phyloP scores from a whole-genome alignment of 2,888 invertebrate genomes.

The Galerucella pusilla region DNA sequence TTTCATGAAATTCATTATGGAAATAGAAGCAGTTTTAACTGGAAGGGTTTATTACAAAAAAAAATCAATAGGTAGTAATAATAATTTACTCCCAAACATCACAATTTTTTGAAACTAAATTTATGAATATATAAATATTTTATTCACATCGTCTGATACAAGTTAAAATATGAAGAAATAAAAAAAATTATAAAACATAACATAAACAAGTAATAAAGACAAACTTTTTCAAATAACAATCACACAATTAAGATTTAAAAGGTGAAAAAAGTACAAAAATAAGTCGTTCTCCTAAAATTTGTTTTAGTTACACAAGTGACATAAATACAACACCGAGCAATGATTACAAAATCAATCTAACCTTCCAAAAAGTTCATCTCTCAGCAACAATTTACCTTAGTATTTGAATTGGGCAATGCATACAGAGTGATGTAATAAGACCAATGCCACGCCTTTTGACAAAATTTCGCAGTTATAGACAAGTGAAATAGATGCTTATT shows the following conservation, averaged over 20 bases:
- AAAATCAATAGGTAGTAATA: constrained; percentile 25
- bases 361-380: neutral
- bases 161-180: constrained; percentile 40
- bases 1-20: too few relatives aligned
- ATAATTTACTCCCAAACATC: constrained; percentile 41
- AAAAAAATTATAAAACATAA: constrained; percentile 41
- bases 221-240: constrained; percentile 34
- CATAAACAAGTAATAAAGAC: constrained; percentile 39
- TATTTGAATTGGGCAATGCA: too few relatives aligned
- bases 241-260: constrained; percentile 23
- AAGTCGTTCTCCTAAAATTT: neutral
- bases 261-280: constrained; percentile 16
- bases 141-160: constrained; percentile 40
- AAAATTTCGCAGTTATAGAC: too few relatives aligned
- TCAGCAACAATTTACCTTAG: too few relatives aligned
- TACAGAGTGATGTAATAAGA: too few relatives aligned
- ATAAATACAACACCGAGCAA: neutral
- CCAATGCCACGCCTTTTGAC: too few relatives aligned
- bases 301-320: neutral
- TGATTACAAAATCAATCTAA: neutral
- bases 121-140: constrained; percentile 46
- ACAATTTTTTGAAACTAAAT: constrained; percentile 43
- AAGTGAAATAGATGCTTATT: too few relatives aligned
- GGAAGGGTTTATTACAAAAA: too few relatives aligned
- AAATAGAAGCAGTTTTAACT: too few relatives aligned